Base-by-base conservation (phyloP, 2,113 vertebrate genomes). In the Oncorhynchus keta region DNA sequence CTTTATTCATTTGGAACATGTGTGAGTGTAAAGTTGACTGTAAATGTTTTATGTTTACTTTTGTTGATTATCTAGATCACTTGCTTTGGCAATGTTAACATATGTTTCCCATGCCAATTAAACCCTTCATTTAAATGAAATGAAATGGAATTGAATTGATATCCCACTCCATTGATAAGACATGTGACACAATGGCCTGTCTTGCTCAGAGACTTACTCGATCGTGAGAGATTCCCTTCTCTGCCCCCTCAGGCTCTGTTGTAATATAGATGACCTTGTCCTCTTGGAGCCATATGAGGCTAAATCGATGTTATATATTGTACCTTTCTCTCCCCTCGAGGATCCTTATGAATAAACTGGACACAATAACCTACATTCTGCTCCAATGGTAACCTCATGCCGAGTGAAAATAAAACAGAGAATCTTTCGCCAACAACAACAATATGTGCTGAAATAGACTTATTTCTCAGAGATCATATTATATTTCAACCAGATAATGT, bases 261-360 rank as follows among this genome's bases (percentile, higher is more conserved):
- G 11, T 45, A 45, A 11, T 45, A 45, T 45, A 73, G 70, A 76
- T 51, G 66, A 71, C 79, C 78, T 79, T 70, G 26, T 70, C 35
- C n/a, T 71, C 80, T 3, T 45, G 39, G 39, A 45, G 39, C 76
- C 68, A 68, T 74, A 76, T 81, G 73, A 69, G 80, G 71, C 71
- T 70, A 70, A 90, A 87, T 88, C 67, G 20, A 88, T 87, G 78
- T 13, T 82, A 82, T 85, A 87, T 84, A 83, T 77, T 45, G 39
- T 45, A 45, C 39, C 73, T 74, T 70, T 74, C 80, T 57, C 55
- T 57, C 18, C 55, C 55, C 55, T 57, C 3, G 20, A 57, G 55
- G 55, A 57, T 83, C 26, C 24, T 78, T 83, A 69, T 73, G 84
- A 82, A 79, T 57, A 57, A 57, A 57, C 55, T 57, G 55, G 20